phyloP scores from a whole-genome alignment of 2,113 vertebrate species.

The Nannobrachium achirus region DNA sequence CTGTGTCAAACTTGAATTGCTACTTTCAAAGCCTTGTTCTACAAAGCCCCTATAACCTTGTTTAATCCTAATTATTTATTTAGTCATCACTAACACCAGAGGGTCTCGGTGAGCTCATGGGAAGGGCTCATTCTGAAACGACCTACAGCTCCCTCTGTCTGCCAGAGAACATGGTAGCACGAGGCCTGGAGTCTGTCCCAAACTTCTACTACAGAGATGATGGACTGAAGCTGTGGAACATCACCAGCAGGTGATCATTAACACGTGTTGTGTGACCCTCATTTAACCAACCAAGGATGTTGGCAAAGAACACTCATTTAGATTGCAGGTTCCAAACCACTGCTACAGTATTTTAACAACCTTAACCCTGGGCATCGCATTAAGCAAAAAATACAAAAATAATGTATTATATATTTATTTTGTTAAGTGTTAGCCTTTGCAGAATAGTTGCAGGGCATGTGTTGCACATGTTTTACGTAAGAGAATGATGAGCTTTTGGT shows the following conservation, averaged over 20 bases:
- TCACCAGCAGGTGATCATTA: conserved; percentile 62
- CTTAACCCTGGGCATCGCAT: not conserved
- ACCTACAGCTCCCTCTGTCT: conserved; percentile 76
- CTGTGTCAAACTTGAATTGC: too few species aligned
- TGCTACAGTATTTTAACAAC: too few species aligned
- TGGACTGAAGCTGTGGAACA: conserved; percentile 72
- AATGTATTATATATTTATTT: not conserved
- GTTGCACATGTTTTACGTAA: too few species aligned
- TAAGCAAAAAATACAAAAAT: too few species aligned
- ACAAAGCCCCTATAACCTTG: not conserved
- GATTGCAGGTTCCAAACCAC: too few species aligned
- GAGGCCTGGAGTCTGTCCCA: conserved; percentile 62
- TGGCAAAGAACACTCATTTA: too few species aligned
- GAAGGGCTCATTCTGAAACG: not conserved
- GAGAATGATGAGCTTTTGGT: too few species aligned
- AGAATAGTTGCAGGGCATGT: too few species aligned
- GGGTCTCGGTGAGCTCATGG: conserved; percentile 10
- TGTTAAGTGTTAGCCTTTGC: too few species aligned
- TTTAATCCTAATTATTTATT: not conserved
- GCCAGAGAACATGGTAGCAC: conserved; percentile 68
- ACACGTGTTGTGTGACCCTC: too few species aligned
- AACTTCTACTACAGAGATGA: conserved; percentile 77
- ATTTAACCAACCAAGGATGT: not conserved
- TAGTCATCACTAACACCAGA: not conserved
- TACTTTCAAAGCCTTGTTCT: not conserved